Evolutionary conservation across 2,888 invertebrate species (phyloP), one percentile per base, ranked within the genome.

Genomic region (Pandemis cinnamomeana): DNA sequence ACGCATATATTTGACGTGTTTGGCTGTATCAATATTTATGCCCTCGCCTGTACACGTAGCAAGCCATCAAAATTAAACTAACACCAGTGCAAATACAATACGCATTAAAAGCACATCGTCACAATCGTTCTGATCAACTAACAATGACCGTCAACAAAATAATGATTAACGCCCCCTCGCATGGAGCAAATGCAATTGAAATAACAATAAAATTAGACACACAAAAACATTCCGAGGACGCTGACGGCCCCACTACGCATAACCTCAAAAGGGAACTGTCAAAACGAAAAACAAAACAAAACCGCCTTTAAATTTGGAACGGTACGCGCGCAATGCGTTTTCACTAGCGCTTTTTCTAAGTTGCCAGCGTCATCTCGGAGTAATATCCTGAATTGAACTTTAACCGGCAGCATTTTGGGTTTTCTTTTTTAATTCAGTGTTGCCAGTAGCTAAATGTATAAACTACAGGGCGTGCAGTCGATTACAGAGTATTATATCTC

Each of bases 141-240:
- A 67, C 67, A 67, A 67, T 67, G 67, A 53, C 5, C 67, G 67
- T 67, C 67, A 53, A 67, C 67, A 67, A 53, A 67, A 67, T 67
- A 67, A 67, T 53, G 67, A 67, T 67, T 67, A 67, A 41, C 41
- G 44, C 13, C 67, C 67, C 66, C 67, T 67, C 53, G 53, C 7
- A 20, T 46, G 41, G 13, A 61, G 41, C 67, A 11, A 67, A 67
- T 67, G 67, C 51, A 67, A 67, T 67, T 53, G 51, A 53, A 53
- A 67, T 53, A 67, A 67, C 67, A 67, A 67, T 67, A 67, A 67
- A 67, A 67, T 67, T 67, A 67, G 67, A 67, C 67, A 51, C 51
- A 67, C 67, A 53, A 67, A 67, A 67, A 67, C 67, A 67, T 67
- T 67, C 42, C 36, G 67, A 41, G 67, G 67, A 53, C 15, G 15